Evolutionary conservation across 2,797 vertebrate species (phyloP), one percentile per base, ranked within the genome.

Genomic region (Fringilla coelebs): DNA sequence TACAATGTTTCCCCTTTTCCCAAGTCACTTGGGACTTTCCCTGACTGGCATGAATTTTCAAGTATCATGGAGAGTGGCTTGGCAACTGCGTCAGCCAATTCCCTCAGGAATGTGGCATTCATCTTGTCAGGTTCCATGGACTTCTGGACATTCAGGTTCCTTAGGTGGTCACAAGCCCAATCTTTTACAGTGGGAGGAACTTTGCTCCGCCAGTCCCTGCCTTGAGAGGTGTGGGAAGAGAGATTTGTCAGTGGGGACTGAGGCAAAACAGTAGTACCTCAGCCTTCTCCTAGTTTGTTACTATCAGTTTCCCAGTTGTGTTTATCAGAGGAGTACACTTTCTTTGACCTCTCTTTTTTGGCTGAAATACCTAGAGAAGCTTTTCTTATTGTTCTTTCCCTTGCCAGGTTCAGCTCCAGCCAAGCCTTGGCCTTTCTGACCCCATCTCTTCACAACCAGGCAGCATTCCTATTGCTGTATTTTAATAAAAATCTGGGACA

Each of bases 41-140:
- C 62, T 68, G 77, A 32, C 13, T 28, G 21, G 1, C 34, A 28
- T 20, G 41, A 68, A 28, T 55, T 75, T 68, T 61, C 34, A 68
- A 55, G 9, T 62, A 6, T 48, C 7, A 22, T 32, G 36, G 36
- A 17, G 13, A 41, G 13, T 14, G 32, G 15, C 48, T 43, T 68
- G 22, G 17, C 70, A 88, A 28, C 26, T 68, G 5, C 28, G 62
- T 21, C 24, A 55, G 19, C 28, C 28, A 68, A 6, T 55, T 89
- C 41, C 28, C 13, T 43, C 28, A 25, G 32, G 28, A 49, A 4
- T 57, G 36, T 75, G 55, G 32, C 36, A 57, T 75, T 24, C 19
- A 29, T 62, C 28, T 82, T 0, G 0, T 45, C 40, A 73, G 17
- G 4, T 46, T 38, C n/a, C 40, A 26, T 21, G 38, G 49, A 36